Conservation (phyloP, 2,113 vertebrate genomes). For the Shinisaurus crocodilurus region DNA sequence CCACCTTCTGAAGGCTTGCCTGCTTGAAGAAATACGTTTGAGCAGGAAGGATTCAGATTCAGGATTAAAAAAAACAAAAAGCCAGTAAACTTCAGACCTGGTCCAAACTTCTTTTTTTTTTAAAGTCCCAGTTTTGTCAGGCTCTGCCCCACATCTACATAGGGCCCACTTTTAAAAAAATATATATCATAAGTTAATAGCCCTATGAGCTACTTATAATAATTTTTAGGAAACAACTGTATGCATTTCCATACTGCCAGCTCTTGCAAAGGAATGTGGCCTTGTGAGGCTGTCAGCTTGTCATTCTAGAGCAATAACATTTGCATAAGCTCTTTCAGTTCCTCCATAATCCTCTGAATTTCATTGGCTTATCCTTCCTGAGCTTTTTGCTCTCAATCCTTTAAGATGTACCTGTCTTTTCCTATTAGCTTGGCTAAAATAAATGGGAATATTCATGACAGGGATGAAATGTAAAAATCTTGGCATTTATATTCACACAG, state of each 20-base stretch:
- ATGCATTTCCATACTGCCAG: not conserved
- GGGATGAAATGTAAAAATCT: constrained; percentile 8
- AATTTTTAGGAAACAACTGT: not conserved
- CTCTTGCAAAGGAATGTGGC: not conserved
- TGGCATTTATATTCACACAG: constrained; percentile 32
- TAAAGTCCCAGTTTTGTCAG: not conserved
- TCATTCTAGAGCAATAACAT: not conserved
- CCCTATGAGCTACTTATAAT: not conserved
- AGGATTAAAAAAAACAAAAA: too few species aligned
- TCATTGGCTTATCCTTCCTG: constrained; percentile 9
- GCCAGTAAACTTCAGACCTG: not conserved
- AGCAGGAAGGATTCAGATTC: too few species aligned
- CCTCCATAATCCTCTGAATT: constrained; percentile 32
- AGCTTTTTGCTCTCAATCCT: constrained; percentile 29
- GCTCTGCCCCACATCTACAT: not conserved
- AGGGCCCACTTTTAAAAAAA: not conserved
- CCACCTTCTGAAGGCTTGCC: too few species aligned
- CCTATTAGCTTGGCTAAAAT: constrained; percentile 40
- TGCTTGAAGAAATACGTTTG: too few species aligned
- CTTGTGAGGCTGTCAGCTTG: constrained; percentile 12
- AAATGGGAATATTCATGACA: not conserved
- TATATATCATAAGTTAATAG: not conserved
- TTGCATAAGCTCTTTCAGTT: constrained; percentile 33
- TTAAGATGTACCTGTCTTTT: constrained; percentile 41
- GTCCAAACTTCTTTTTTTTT: too few species aligned